Conservation (phyloP, 2,113 vertebrate species). For the Hippocampus mohnikei region DNA sequence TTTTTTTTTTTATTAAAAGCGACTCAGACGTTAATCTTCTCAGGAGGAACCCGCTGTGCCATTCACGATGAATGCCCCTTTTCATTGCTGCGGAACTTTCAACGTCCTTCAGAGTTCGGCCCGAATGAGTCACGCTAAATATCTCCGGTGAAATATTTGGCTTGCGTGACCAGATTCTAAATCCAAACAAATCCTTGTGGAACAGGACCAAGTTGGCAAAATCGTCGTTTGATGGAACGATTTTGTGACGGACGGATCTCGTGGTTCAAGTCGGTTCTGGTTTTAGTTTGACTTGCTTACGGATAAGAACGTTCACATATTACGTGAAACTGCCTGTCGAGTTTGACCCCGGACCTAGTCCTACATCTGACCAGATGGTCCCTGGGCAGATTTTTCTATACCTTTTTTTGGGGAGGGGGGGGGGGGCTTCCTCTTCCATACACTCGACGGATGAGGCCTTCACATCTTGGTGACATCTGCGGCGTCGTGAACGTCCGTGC, state of each 20-base stretch:
- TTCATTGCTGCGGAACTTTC: constrained; percentile 25
- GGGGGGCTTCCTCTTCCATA: background rate
- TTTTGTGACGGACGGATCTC: background rate
- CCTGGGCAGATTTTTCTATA: background rate
- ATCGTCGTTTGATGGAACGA: too few species aligned
- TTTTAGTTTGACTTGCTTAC: background rate
- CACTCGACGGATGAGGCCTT: background rate
- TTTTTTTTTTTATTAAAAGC: constrained; percentile 56
- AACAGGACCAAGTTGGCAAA: too few species aligned
- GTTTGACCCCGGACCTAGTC: background rate
- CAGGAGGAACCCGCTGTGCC: constrained; percentile 44
- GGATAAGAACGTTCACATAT: background rate
- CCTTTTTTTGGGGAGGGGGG: background rate
- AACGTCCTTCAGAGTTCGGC: constrained; percentile 3
- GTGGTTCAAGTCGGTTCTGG: background rate
- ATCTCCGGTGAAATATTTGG: too few species aligned
- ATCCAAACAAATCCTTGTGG: too few species aligned
- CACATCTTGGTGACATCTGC: constrained; percentile 60
- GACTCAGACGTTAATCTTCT: constrained; percentile 55
- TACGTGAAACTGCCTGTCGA: background rate
- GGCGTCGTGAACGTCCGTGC: constrained; percentile 55
- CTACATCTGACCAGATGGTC: background rate
- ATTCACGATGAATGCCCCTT: constrained; percentile 37
- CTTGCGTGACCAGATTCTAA: too few species aligned
- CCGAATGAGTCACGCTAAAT: background rate